phyloP scores from a whole-genome alignment of 2,888 invertebrate species.

The Nudaria mundana region DNA sequence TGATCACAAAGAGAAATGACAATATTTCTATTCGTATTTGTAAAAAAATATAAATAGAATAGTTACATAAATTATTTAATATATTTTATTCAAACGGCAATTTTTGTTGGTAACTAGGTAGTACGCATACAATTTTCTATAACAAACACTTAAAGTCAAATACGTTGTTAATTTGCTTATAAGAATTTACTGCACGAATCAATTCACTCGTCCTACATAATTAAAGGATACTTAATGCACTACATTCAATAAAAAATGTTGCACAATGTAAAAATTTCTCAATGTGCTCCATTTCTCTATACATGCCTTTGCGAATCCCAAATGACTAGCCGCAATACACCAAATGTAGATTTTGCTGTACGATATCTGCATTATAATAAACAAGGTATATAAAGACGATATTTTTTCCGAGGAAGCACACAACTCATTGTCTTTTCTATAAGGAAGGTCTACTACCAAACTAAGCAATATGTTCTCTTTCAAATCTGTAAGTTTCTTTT shows the following conservation, averaged over 20 bases:
- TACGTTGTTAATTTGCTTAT: too few relatives aligned
- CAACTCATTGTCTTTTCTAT: conserved; percentile 64
- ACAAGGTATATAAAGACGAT: conserved; percentile 67
- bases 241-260: conserved; percentile 41
- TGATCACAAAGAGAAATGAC: too few relatives aligned
- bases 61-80: too few relatives aligned
- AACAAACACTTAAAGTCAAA: too few relatives aligned
- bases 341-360: conserved; percentile 65
- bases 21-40: too few relatives aligned
- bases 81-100: too few relatives aligned
- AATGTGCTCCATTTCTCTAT: conserved; percentile 76
- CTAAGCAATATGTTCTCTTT: conserved; percentile 74
- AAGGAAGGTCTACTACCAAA: conserved; percentile 68
- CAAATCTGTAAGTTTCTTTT: conserved; percentile 77
- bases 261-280: conserved; percentile 62
- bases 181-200: conserved; percentile 8
- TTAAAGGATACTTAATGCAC: conserved; percentile 18
- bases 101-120: too few relatives aligned
- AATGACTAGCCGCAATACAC: conserved; percentile 67
- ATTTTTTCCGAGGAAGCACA: conserved; percentile 60
- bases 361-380: conserved; percentile 72
- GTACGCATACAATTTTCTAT: too few relatives aligned
- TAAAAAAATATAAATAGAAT: too few relatives aligned
- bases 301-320: conserved; percentile 69
- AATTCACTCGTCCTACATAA: conserved; percentile 5